Conservation (phyloP, 2,888 invertebrate genomes). For the Drosophila macrospina region DNA sequence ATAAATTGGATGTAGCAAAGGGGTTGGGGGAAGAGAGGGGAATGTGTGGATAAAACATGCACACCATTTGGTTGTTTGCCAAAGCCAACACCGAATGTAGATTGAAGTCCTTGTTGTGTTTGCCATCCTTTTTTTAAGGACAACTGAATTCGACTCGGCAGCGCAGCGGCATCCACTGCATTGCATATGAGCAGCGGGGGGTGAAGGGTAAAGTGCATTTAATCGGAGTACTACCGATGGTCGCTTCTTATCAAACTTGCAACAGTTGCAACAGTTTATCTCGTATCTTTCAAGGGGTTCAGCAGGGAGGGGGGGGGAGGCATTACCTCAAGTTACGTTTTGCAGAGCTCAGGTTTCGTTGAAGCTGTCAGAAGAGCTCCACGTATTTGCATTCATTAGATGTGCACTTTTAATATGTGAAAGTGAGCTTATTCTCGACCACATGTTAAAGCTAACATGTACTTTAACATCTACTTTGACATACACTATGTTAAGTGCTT, state of each 20-base stretch:
- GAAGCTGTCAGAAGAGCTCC: not conserved
- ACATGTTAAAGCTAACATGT: too few relatives aligned
- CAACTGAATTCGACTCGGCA: not conserved
- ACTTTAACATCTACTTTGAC: too few relatives aligned
- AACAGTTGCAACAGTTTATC: not conserved
- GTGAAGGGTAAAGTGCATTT: constrained; percentile 1
- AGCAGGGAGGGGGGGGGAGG: too few relatives aligned
- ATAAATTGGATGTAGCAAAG: constrained; percentile 11
- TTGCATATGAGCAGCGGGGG: not conserved
- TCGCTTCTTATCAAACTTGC: not conserved
- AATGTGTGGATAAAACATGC: not conserved
- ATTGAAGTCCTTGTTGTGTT: constrained; percentile 18
- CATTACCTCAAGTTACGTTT: not conserved
- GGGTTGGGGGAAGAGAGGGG: not conserved
- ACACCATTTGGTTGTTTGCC: constrained; percentile 15
- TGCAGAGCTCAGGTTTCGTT: not conserved
- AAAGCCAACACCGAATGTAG: constrained; percentile 9
- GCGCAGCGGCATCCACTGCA: not conserved
- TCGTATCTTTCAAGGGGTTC: not conserved
- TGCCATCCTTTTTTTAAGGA: constrained; percentile 11
- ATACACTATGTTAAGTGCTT: too few relatives aligned
- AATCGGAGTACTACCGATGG: not conserved
- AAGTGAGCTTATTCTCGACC: too few relatives aligned
- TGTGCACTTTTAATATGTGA: too few relatives aligned
- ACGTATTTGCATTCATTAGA: too few relatives aligned